Evolutionary conservation across 2,113 vertebrate species (phyloP).

Genomic region (Prinia subflava): DNA sequence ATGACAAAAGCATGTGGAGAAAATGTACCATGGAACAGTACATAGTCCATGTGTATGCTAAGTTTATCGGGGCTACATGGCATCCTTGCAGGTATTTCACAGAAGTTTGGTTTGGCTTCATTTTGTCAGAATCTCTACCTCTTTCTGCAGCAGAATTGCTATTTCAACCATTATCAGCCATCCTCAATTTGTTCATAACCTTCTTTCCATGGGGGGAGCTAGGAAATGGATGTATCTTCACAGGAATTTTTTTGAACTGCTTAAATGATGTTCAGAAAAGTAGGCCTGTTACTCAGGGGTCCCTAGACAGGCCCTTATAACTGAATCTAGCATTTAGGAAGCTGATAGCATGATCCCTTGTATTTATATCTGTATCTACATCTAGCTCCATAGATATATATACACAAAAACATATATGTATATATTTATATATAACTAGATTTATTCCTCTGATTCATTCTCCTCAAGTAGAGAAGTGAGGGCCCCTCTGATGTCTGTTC

Average conservation of each 20-base stretch:
- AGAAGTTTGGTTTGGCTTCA: neutral
- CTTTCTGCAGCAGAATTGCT: neutral
- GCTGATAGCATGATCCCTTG: neutral
- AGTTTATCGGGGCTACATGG: neutral
- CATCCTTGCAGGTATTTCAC: neutral
- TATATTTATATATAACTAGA: neutral
- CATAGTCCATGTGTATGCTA: neutral
- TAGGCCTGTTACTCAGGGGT: neutral
- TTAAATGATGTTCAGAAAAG: neutral
- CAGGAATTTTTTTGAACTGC: neutral
- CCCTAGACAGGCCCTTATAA: neutral
- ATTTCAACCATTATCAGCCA: neutral
- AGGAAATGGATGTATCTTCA: neutral
- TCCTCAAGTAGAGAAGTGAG: neutral
- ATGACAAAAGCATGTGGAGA: neutral
- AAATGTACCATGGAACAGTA: neutral
- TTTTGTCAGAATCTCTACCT: neutral
- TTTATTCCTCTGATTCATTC: neutral
- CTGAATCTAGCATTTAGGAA: neutral
- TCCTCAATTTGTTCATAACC: neutral
- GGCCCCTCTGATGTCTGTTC: neutral
- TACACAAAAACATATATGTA: too few species aligned
- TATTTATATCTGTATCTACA: neutral
- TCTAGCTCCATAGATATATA: neutral
- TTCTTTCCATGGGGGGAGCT: neutral